A percentile compares a stretch with the other conserved stretches of the same genome.
Conservation (phyloP, 2,888 invertebrate species). For the Abscondita cerata region DNA sequence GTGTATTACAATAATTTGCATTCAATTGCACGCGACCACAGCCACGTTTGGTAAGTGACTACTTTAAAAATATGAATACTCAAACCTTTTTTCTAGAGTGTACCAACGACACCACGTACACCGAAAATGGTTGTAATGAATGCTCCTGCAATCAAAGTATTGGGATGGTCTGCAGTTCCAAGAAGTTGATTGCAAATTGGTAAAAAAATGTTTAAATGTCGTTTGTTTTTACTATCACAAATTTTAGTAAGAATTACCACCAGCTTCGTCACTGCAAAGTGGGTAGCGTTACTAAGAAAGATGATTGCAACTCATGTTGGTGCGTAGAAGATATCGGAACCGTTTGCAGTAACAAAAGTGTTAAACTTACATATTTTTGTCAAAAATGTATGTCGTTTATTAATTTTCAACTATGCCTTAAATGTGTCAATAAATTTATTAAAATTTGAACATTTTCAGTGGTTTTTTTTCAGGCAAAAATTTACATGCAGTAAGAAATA, state of each 20-base stretch:
- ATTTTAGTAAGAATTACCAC: conserved; percentile 2
- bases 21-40: no score
- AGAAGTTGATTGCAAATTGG: neutral
- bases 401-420: no score
- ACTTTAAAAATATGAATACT: no score
- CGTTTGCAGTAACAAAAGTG: neutral
- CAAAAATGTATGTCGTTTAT: no score
- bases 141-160: conserved; percentile 7
- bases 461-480: no score
- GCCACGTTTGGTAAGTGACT: neutral
- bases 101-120: conserved; percentile 5
- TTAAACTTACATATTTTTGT: no score
- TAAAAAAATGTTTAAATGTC: neutral
- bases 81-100: neutral
- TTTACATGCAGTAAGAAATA: no score
- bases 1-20: neutral
- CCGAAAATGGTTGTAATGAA: conserved; percentile 4
- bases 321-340: conserved; percentile 9
- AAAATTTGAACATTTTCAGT: no score
- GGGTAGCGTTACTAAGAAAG: neutral
- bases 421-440: no score
- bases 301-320: conserved; percentile 4
- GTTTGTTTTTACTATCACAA: neutral
- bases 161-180: neutral
- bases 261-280: conserved; percentile 6